Evolutionary conservation across 2,113 vertebrate species (phyloP).

Genomic region (Rhagologus leucostigma): DNA sequence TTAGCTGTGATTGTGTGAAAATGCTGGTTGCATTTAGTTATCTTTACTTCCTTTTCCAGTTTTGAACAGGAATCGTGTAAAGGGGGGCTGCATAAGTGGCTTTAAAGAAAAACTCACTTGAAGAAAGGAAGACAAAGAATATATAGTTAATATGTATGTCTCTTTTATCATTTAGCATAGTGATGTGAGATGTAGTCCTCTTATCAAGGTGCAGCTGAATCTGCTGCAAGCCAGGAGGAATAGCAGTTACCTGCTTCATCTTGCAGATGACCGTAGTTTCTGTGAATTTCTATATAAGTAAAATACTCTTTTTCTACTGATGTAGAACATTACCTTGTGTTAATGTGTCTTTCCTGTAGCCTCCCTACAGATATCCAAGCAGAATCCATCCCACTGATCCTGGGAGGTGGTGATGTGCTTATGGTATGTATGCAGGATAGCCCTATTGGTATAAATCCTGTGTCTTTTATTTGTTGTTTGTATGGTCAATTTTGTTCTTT

Average conservation of each 20-base stretch:
- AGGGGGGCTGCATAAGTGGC: neutral
- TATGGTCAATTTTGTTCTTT: neutral
- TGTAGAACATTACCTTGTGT: neutral
- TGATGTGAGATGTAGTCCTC: neutral
- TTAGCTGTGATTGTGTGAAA: neutral
- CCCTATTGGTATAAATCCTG: neutral
- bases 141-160: neutral
- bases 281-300: neutral
- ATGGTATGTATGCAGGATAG: slow-evolving; percentile 83
- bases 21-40: neutral
- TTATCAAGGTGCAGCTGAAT: neutral
- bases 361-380: slow-evolving; percentile 98
- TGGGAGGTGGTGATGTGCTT: slow-evolving; percentile 95
- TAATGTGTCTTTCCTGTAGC: slow-evolving; percentile 59
- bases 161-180: neutral
- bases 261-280: neutral
- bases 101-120: neutral
- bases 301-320: neutral
- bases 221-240: neutral
- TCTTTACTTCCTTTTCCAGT: neutral
- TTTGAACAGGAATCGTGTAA: neutral
- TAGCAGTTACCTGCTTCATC: neutral
- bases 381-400: slow-evolving; percentile 92
- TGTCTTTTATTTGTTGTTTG: neutral
- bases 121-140: neutral